Conservation (phyloP, 2,888 invertebrate species). For the Acanthococcus lagerstroemiae region DNA sequence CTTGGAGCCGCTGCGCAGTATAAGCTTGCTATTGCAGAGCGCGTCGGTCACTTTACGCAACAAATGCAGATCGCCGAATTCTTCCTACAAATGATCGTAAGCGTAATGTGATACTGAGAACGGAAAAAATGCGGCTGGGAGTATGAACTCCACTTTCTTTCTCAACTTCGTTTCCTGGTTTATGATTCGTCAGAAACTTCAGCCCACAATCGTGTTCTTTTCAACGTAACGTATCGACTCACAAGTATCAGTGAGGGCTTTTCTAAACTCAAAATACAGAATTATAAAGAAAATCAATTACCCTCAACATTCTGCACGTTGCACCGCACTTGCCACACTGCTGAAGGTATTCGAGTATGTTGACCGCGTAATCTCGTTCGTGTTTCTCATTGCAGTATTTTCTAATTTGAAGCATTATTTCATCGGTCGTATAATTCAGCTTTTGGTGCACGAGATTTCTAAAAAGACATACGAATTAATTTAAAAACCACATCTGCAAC, state of each 20-base stretch:
- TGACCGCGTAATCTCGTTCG: constrained; percentile 14
- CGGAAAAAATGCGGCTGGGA: too few species aligned
- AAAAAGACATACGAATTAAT: not conserved
- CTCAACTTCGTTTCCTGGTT: too few species aligned
- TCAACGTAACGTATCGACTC: not conserved
- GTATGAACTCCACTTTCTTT: too few species aligned
- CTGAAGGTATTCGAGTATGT: constrained; percentile 7
- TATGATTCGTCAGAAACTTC: too few species aligned
- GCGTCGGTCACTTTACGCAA: constrained; percentile 3
- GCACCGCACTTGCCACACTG: constrained; percentile 1
- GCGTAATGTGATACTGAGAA: too few species aligned
- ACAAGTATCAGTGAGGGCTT: not conserved
- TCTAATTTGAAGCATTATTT: not conserved
- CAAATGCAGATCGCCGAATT: constrained; percentile 16
- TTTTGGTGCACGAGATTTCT: not conserved
- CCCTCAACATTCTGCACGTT: not conserved
- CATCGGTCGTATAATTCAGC: not conserved
- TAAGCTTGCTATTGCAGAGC: not conserved
- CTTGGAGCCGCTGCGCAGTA: constrained; percentile 2
- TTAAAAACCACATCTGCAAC: not conserved
- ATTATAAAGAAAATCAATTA: not conserved
- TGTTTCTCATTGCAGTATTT: not conserved
- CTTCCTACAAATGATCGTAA: not conserved
- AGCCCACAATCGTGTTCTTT: too few species aligned
- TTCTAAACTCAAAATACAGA: not conserved